Evolutionary conservation across 53 echinoderm and acorn worm species (phyloP), one percentile per base, ranked within the genome.

Genomic region (Holothuria leucospilota): DNA sequence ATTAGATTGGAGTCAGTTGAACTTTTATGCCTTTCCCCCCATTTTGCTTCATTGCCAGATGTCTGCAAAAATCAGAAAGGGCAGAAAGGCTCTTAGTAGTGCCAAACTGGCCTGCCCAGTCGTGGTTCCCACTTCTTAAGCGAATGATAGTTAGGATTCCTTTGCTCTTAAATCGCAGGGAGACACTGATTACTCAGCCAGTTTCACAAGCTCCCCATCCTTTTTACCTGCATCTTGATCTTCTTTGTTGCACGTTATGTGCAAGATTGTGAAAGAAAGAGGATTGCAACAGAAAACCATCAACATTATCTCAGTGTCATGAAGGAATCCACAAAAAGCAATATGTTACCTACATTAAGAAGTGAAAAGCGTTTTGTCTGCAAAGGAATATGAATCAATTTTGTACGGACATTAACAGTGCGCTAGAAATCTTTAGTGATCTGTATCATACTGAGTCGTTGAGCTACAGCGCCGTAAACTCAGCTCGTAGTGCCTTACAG

Each of bases 21-120:
- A 74, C 67, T 91, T 91, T 78, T 88, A 88, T 88, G 91, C 91
- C 5, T 87, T 87, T 39, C n/a, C 91, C 78, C 30, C 85, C 87
- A 13, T 91, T 87, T 68, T 68, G 68, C 51, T 69, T 84, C 0
- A 53, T 87, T 15, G 15, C 87, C 18, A 77, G 58, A 78, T 83
- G 87, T 63, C 39, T 87, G 15, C 87, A 87, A 84, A 87, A 91
- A 62, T 15, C 63, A n/a, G 86, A 86, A 13, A 80, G 59, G 16
- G 87, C 87, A 53, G 38, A 46, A 15, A 84, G 87, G 13, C 42
- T 87, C 4, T 26, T 91, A 20, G 68, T 87, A 23, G 91, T 87
- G 23, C 91, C 91, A 51, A 92, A 84, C 21, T 90, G 85, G 92
- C 68, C 85, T 5, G 78, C 80, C 9, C 85, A 88, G 51, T 60